Percentiles rank a stretch among this genome's conserved stretches.
These are phyloP conservation scores for Drosophila parabipectinata DNA, from an alignment of 1,140 invertebrate genomes.

Conservation along the genomic window DNA sequence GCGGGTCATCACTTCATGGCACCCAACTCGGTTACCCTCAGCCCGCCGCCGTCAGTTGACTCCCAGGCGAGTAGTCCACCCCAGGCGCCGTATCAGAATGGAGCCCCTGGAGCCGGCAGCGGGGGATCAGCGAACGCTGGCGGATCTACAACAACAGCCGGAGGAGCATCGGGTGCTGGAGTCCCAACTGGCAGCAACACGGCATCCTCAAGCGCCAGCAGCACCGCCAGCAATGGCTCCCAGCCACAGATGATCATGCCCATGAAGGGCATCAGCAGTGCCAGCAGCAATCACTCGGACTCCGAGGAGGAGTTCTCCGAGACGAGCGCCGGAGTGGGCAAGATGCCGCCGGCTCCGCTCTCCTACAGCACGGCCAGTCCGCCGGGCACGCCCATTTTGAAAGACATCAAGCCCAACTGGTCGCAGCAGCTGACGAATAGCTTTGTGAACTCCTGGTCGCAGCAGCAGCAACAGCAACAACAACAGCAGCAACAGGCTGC, in stretches of 20 bases:
- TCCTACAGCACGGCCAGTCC: conserved; percentile 85
- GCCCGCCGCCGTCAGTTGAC: conserved; percentile 94
- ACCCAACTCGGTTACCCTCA: conserved; percentile 93
- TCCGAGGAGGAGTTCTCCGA: conserved; percentile 89
- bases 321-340: conserved; percentile 59
- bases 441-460: conserved; percentile 82
- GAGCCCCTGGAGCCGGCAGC: conserved; percentile 13
- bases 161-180: conserved; percentile 12
- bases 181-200: conserved; percentile 21
- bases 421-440: conserved; percentile 81
- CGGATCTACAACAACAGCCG: neutral
- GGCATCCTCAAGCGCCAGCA: conserved; percentile 71
- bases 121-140: conserved; percentile 12
- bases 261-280: conserved; percentile 84
- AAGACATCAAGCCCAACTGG: conserved; percentile 78
- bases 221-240: conserved; percentile 82
- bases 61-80: conserved; percentile 94
- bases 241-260: conserved; percentile 50
- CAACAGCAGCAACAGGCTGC: conserved; percentile 66
- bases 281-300: conserved; percentile 90
- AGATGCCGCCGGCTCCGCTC: conserved; percentile 46
- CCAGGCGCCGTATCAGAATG: conserved; percentile 84
- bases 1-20: conserved; percentile 88
- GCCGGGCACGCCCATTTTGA: conserved; percentile 86
- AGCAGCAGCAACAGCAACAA: conserved; percentile 69